Base-by-base conservation (phyloP, 2,888 invertebrate genomes). In the Iselma pallidipennis region DNA sequence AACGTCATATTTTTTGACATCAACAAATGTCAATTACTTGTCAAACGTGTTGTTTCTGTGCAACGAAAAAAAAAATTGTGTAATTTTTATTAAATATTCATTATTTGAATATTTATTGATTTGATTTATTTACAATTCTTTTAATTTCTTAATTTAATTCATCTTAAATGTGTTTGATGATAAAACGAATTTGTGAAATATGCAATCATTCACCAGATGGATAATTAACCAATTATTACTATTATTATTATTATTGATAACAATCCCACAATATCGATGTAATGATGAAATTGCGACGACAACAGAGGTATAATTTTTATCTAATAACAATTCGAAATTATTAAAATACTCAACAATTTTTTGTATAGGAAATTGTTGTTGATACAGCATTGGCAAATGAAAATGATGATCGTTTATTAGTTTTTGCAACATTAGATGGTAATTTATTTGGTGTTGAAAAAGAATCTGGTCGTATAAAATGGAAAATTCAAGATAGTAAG, bases 381-480 rank as follows among this genome's bases (percentile, higher is more conserved):
- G 55, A 53, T 74, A 89, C 89, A 4, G 90, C 89, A 74, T 77
- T 91, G 72, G 89, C 89, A 49, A 84, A 88, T 65, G 88, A 88
- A 72, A 76, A 82, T 49, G 89, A 90, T 78, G 90, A 91, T 76
- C 86, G 91, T 68, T 84, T 92, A 48, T 82, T 98, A 71, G 86
- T 98, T 66, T 91, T 97, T 77, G 95, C 96, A 49, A 98, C 98
- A 50, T 85, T 98, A 71, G 95, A 96, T 78, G 98, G 98, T 69
- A 91, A 91, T 66, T 88, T 98, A 77, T 89, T 92, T 69, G 97
- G 95, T n/a, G 87, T 98, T 51, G 92, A 95, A 76, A 91, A 92
- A 70, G 83, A 88, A 69, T 89, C 93, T 57, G 98, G 98, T 61
- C 87, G 89, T 75, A 87, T 94, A 72, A 88, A 91, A 74, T 98